Evolutionary conservation across 2,797 vertebrate genomes (phyloP).

Genomic region (Pachyuromys duprasi): DNA sequence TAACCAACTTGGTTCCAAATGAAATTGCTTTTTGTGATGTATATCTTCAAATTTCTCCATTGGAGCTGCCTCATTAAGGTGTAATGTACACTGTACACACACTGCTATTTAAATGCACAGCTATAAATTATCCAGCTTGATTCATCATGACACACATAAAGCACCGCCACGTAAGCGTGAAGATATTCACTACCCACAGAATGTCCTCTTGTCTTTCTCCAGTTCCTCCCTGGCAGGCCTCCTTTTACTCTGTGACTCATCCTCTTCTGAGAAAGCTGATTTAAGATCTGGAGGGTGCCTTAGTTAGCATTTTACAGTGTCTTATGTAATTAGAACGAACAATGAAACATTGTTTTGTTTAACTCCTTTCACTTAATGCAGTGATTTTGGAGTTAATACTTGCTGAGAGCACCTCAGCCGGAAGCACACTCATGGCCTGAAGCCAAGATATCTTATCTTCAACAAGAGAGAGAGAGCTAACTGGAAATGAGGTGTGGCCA

Average conservation of each 20-base stretch:
- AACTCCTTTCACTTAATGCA: background rate
- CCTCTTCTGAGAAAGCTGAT: background rate
- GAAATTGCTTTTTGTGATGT: conserved; percentile 10
- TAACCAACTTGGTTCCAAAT: background rate
- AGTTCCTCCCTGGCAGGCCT: no score
- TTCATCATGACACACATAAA: background rate
- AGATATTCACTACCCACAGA: background rate
- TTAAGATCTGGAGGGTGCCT: background rate
- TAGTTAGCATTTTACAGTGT: background rate
- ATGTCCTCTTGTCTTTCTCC: background rate
- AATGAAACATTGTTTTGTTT: background rate
- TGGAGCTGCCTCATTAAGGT: background rate
- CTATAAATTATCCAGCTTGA: background rate
- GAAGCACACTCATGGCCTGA: no score
- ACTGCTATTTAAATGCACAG: background rate
- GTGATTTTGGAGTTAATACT: background rate
- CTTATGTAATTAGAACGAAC: background rate
- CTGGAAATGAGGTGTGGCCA: background rate
- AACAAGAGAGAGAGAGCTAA: background rate
- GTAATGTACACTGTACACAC: background rate
- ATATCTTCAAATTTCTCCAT: background rate
- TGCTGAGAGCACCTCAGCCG: background rate
- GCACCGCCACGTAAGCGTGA: background rate
- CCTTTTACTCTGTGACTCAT: background rate
- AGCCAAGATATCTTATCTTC: background rate